Percentiles rank a stretch among this genome's conserved stretches.
Conservation (phyloP, 2,888 invertebrate genomes). For the Pterostichus niger region DNA sequence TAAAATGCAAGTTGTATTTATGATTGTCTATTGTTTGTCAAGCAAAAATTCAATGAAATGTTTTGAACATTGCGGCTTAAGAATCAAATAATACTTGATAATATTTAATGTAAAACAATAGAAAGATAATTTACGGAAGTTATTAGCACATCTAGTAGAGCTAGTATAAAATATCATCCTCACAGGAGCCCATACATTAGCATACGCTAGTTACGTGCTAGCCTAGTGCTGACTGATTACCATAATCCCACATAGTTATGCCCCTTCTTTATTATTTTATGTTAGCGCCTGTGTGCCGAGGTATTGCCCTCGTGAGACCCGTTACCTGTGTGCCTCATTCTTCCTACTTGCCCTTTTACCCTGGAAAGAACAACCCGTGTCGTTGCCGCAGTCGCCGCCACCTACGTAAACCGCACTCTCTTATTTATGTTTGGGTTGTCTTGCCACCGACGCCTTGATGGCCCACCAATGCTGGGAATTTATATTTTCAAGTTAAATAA, state of each 20-base stretch:
- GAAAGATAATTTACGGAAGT: too few species aligned
- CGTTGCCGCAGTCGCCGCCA: background rate
- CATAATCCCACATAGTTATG: conserved; percentile 54
- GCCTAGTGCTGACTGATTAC: conserved; percentile 53
- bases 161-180: too few species aligned
- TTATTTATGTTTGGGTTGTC: conserved; percentile 40
- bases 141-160: too few species aligned
- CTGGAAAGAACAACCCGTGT: background rate
- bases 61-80: too few species aligned
- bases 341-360: background rate
- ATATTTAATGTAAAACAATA: too few species aligned
- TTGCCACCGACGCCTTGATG: conserved; percentile 6
- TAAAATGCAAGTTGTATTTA: too few species aligned
- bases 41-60: too few species aligned
- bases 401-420: background rate
- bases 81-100: too few species aligned
- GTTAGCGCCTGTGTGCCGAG: background rate
- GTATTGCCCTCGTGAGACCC: conserved; percentile 34
- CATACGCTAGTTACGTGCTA: background rate
- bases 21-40: too few species aligned
- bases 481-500: conserved; percentile 20
- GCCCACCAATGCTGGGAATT: background rate
- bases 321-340: conserved; percentile 40
- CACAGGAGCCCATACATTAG: too few species aligned
- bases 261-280: conserved; percentile 57